Evolutionary conservation across 2,888 invertebrate genomes (phyloP).

Genomic region (Nymphalis urticae): DNA sequence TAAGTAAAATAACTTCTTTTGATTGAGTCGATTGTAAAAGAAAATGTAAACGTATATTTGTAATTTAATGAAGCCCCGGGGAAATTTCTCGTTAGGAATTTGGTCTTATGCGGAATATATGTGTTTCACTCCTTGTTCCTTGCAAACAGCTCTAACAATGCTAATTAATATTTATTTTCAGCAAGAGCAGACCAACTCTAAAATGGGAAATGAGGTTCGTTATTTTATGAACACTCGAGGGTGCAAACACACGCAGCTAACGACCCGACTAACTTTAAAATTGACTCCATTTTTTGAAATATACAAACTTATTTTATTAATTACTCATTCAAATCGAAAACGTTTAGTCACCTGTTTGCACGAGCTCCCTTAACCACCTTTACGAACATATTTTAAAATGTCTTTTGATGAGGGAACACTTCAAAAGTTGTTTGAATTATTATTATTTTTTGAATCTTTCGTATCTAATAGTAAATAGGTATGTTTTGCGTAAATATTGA

Average conservation of each 20-base stretch:
- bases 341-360: too few relatives aligned
- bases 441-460: too few relatives aligned
- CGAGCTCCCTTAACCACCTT: too few relatives aligned
- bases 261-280: neutral
- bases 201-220: constrained; percentile 6
- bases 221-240: constrained; percentile 2
- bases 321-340: too few relatives aligned
- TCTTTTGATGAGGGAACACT: too few relatives aligned
- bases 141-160: constrained; percentile 1
- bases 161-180: constrained; percentile 16
- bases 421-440: too few relatives aligned
- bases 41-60: constrained; percentile 13
- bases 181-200: neutral
- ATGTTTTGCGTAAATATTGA: too few relatives aligned
- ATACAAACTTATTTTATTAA: too few relatives aligned
- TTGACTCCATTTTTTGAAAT: neutral
- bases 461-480: too few relatives aligned
- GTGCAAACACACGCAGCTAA: too few relatives aligned
- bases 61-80: constrained; percentile 16
- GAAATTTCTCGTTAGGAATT: constrained; percentile 18
- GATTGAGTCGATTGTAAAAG: neutral
- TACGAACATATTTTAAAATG: too few relatives aligned
- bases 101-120: constrained; percentile 1
- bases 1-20: too few relatives aligned
- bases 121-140: neutral